A percentile compares a stretch with the other conserved stretches of the same genome.
Conservation (phyloP, 2,797 vertebrate species). For the Halcyon badia region DNA sequence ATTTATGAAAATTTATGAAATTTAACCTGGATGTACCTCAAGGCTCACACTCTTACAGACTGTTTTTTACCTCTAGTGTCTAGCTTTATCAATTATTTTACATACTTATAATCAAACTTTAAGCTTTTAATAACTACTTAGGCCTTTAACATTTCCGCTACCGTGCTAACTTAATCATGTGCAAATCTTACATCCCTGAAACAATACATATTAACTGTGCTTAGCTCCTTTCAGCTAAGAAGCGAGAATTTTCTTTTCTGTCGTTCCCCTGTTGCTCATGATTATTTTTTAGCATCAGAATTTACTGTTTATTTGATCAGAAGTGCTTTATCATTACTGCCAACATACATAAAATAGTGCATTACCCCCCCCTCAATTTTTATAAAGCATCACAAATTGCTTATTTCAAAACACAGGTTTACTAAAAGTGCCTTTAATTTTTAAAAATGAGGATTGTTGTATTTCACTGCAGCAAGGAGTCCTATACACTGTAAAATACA, state of each 20-base stretch:
- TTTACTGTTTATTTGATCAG: not conserved
- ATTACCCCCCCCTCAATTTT: not conserved
- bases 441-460: not conserved
- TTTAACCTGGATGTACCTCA: not conserved
- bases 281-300: not conserved
- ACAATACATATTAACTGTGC: not conserved
- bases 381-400: not conserved
- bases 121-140: not conserved
- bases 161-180: not conserved
- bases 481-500: not conserved
- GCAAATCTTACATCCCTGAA: not conserved
- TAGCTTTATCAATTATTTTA: not conserved
- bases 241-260: not conserved
- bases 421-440: not conserved
- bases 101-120: not conserved
- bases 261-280: not conserved
- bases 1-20: not conserved
- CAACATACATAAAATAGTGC: not conserved
- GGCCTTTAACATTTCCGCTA: not conserved
- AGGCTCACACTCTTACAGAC: not conserved
- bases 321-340: not conserved
- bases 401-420: not conserved
- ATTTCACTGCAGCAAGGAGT: not conserved
- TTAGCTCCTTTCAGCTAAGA: not conserved
- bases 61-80: not conserved